These are phyloP conservation scores for Dolichomitus sp. DNA, from an alignment of 2,888 invertebrate species.

Conservation along the genomic window DNA sequence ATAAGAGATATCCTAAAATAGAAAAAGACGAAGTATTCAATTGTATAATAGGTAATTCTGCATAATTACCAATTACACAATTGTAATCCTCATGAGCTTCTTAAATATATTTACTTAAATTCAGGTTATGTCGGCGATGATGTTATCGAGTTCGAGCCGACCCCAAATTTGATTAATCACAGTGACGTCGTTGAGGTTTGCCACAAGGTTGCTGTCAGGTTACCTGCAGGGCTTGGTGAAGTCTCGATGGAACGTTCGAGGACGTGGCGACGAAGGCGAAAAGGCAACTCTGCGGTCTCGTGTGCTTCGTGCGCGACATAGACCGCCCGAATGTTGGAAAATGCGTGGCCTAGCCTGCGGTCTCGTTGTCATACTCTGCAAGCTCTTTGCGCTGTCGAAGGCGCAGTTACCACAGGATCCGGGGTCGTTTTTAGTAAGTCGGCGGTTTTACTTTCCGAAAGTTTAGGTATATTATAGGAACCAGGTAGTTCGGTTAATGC, in stretches of 20 bases:
- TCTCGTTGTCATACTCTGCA: slow-evolving; percentile 31
- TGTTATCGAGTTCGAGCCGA: not conserved
- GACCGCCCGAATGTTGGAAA: slow-evolving; percentile 37
- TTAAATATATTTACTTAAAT: not conserved
- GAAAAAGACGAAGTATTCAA: too few species aligned
- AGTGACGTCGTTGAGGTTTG: not conserved
- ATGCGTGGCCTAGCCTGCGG: slow-evolving; percentile 32
- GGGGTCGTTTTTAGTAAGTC: slow-evolving; percentile 27
- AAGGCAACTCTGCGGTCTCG: slow-evolving; percentile 47
- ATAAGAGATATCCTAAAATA: too few species aligned
- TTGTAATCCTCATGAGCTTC: not conserved
- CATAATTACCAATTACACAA: not conserved
- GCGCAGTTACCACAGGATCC: not conserved
- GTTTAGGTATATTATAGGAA: slow-evolving; percentile 16
- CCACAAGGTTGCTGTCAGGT: slow-evolving; percentile 6
- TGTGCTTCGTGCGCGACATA: slow-evolving; percentile 21
- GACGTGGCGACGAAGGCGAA: slow-evolving; percentile 44
- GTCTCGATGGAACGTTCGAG: slow-evolving; percentile 8
- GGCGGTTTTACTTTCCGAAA: slow-evolving; percentile 36
- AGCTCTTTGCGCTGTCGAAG: slow-evolving; percentile 45
- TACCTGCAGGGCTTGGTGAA: not conserved
- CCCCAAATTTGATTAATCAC: slow-evolving; percentile 14
- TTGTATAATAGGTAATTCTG: too few species aligned
- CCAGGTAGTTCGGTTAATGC: not conserved
- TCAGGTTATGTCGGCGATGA: not conserved